Percentiles rank a stretch among this genome's conserved stretches.
phyloP scores from a whole-genome alignment of 53 echinoderm and acorn worm species.

The Astropecten irregularis region DNA sequence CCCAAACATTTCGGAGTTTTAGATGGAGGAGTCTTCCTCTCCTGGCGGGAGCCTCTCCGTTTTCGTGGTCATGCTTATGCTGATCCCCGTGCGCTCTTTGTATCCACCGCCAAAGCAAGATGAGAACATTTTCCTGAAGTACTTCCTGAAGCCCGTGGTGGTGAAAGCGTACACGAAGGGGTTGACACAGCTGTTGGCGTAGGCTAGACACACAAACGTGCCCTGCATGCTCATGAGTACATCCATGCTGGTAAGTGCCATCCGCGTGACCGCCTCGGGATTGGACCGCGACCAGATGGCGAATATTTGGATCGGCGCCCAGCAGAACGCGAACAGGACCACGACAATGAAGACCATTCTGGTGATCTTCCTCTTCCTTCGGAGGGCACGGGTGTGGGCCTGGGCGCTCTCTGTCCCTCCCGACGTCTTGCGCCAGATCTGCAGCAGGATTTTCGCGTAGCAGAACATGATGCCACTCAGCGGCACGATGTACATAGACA shows the following conservation, averaged over 20 bases:
- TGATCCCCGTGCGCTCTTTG: constrained; percentile 58
- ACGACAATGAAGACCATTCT: constrained; percentile 99
- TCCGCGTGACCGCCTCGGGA: background rate
- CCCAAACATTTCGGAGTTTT: no score
- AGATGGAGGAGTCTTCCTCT: constrained; percentile 67
- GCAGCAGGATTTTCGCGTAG: constrained; percentile 81
- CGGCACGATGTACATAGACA: constrained; percentile 79
- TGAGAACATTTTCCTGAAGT: constrained; percentile 72
- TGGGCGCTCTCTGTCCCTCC: constrained; percentile 98
- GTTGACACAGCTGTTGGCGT: constrained; percentile 78
- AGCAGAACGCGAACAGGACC: constrained; percentile 87
- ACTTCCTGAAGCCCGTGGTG: constrained; percentile 81
- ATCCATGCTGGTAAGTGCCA: no score
- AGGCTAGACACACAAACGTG: constrained; percentile 58
- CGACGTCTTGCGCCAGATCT: constrained; percentile 98
- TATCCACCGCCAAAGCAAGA: constrained; percentile 40
- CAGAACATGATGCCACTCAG: constrained; percentile 79
- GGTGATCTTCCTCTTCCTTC: constrained; percentile 94
- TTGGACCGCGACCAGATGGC: constrained; percentile 48
- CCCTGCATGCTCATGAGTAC: background rate
- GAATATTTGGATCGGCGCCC: constrained; percentile 81
- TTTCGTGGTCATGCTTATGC: constrained; percentile 87
- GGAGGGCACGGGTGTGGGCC: constrained; percentile 88
- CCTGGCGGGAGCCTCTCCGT: constrained; percentile 71
- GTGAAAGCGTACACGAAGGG: constrained; percentile 88